These are phyloP conservation scores for Corella eumyota DNA, from an alignment of 23 tunicate genomes.

Conservation along the genomic window DNA sequence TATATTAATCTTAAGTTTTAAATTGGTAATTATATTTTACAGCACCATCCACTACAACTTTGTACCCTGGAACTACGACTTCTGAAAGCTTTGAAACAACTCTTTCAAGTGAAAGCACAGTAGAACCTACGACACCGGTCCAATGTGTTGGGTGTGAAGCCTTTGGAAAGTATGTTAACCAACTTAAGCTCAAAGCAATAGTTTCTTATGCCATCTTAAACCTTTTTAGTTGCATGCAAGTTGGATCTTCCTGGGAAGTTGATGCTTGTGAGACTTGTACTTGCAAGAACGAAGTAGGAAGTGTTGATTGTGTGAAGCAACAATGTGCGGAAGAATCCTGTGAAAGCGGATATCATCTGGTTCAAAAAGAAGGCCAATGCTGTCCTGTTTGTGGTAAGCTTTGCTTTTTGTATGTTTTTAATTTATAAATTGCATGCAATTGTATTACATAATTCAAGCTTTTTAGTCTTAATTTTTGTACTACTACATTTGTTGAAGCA, in stretches of 20 bases:
- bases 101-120: not conserved
- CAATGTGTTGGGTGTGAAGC: conserved; percentile 48
- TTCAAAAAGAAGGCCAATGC: conserved; percentile 36
- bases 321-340: conserved; percentile 29
- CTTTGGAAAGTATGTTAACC: conserved; percentile 19
- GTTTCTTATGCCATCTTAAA: no score
- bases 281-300: conserved; percentile 57
- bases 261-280: conserved; percentile 66
- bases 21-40: no score
- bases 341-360: conserved; percentile 49
- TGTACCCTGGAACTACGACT: not conserved
- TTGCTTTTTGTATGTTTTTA: no score
- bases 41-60: not conserved
- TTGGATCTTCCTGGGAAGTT: conserved; percentile 47
- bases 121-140: conserved; percentile 17
- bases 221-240: conserved; percentile 50
- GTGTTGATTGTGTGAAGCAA: conserved; percentile 31
- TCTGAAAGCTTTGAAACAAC: conserved; percentile 7
- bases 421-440: not conserved
- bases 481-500: not conserved
- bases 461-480: not conserved
- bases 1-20: no score
- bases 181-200: no score
- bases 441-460: not conserved
- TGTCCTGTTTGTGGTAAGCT: conserved; percentile 82